These are phyloP conservation scores for Halcyon chelicuti DNA, from an alignment of 2,797 vertebrate species.

Conservation along the genomic window DNA sequence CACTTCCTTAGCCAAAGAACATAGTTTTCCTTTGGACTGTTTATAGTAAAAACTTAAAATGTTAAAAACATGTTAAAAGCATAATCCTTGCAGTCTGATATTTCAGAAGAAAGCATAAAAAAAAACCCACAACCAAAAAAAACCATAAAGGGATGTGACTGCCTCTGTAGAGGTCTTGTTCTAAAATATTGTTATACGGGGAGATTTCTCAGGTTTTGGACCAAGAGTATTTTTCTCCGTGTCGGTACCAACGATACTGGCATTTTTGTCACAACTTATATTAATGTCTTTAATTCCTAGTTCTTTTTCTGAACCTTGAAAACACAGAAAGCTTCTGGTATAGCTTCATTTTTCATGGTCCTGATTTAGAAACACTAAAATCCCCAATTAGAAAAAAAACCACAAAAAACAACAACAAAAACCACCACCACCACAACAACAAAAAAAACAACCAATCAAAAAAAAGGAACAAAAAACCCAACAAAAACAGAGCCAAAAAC, in stretches of 20 bases:
- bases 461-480: no score
- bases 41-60: not conserved
- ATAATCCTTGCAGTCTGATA: not conserved
- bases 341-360: not conserved
- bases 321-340: not conserved
- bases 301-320: not conserved
- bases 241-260: not conserved
- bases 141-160: not conserved
- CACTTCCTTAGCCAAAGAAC: not conserved
- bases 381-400: fast-evolving
- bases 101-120: not conserved
- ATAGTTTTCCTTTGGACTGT: not conserved
- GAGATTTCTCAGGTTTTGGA: not conserved
- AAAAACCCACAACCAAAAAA: not conserved
- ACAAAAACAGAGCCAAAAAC: no score
- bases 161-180: not conserved
- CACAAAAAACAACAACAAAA: no score
- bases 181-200: not conserved
- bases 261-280: not conserved
- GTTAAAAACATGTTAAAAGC: not conserved
- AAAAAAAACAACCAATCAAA: no score
- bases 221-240: not conserved
- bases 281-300: not conserved
- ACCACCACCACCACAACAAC: no score
- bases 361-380: not conserved